Conservation (phyloP, 2,888 invertebrate genomes). For the Epinotia nisella region DNA sequence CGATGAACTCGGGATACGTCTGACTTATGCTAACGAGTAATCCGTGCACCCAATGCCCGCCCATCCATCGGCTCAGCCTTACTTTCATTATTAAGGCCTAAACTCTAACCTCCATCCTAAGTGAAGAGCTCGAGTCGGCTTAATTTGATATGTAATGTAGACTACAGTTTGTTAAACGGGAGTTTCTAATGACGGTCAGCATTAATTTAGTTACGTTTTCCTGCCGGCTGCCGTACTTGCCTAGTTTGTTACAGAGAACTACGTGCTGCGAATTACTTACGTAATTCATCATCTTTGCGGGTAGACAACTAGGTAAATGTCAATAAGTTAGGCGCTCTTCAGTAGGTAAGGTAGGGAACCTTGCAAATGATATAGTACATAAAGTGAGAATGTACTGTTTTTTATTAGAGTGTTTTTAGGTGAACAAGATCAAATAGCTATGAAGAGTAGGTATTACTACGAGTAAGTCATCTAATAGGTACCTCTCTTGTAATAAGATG, state of each 20-base stretch:
- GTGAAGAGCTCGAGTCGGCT: conserved; percentile 14
- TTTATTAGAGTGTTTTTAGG: background rate
- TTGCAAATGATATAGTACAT: conserved; percentile 2
- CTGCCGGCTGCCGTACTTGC: conserved; percentile 15
- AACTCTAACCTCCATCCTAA: conserved; percentile 15
- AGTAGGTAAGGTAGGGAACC: background rate
- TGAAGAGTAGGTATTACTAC: too few species aligned
- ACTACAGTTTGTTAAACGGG: conserved; percentile 41
- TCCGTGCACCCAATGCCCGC: conserved; percentile 47
- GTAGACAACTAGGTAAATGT: conserved; percentile 28
- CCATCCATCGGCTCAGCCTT: conserved; percentile 45
- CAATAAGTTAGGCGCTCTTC: conserved; percentile 26
- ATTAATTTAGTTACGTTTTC: conserved; percentile 35
- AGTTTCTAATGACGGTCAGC: conserved; percentile 43
- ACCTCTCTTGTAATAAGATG: background rate
- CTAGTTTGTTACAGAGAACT: conserved; percentile 24
- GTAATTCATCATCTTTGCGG: conserved; percentile 34
- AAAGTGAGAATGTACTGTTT: conserved; percentile 2
- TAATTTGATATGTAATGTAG: conserved; percentile 34
- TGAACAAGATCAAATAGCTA: too few species aligned
- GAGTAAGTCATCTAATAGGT: background rate
- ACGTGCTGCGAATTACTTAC: conserved; percentile 35
- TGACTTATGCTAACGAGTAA: conserved; percentile 54
- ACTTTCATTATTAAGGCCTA: conserved; percentile 40
- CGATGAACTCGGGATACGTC: conserved; percentile 56